phyloP scores from a whole-genome alignment of 2,888 invertebrate genomes.

The Hesperia comma region DNA sequence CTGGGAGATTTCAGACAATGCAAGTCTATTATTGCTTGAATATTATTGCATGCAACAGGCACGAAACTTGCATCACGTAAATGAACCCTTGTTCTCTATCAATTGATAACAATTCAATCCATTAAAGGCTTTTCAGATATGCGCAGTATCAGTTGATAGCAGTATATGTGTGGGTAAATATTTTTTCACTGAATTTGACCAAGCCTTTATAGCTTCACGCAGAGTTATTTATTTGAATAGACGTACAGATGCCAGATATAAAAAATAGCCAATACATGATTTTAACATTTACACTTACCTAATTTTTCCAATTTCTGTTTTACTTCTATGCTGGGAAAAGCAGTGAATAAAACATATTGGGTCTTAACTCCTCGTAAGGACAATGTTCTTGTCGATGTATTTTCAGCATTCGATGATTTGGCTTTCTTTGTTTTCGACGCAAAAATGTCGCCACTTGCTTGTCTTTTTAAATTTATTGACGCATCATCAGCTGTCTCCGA shows the following conservation, averaged over 20 bases:
- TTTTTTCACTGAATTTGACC: too few relatives aligned
- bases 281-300: constrained; percentile 56
- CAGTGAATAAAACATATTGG: constrained; percentile 69
- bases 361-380: constrained; percentile 53
- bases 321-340: constrained; percentile 63
- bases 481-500: constrained; percentile 59
- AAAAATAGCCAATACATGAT: not conserved
- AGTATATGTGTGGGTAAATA: too few relatives aligned
- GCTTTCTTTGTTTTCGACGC: constrained; percentile 58
- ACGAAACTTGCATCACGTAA: too few relatives aligned
- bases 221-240: too few relatives aligned
- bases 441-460: constrained; percentile 48
- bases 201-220: too few relatives aligned
- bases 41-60: too few relatives aligned
- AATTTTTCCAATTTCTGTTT: constrained; percentile 62
- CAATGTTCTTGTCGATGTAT: constrained; percentile 51
- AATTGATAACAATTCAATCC: too few relatives aligned
- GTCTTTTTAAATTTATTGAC: constrained; percentile 55
- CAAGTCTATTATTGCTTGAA: too few relatives aligned
- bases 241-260: not conserved
- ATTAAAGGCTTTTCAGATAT: too few relatives aligned
- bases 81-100: too few relatives aligned
- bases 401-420: constrained; percentile 46
- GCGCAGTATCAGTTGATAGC: too few relatives aligned
- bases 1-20: too few relatives aligned